A percentile compares a stretch with the other conserved stretches of the same genome.
Conservation (phyloP, 2,888 invertebrate genomes). For the Synergus umbraculus region DNA sequence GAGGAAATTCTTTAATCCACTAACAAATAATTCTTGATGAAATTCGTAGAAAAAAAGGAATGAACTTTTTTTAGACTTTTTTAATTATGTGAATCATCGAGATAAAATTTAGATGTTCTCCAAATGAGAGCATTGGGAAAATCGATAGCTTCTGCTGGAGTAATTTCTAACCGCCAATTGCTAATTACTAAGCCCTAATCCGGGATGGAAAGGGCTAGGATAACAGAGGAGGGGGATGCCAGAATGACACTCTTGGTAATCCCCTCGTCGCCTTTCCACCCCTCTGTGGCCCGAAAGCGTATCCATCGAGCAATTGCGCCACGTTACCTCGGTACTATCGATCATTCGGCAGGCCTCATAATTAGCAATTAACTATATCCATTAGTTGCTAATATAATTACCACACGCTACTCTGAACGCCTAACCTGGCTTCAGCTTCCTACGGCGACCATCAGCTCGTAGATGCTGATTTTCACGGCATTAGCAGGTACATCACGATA, state of each 20-base stretch:
- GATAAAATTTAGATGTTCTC: not conserved
- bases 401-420: conserved; percentile 73
- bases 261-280: conserved; percentile 56
- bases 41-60: too few relatives aligned
- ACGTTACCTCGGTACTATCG: conserved; percentile 74
- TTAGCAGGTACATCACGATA: conserved; percentile 72
- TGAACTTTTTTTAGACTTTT: not conserved
- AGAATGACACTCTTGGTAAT: conserved; percentile 73
- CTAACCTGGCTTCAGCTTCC: conserved; percentile 66
- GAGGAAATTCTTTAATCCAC: not conserved
- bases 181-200: conserved; percentile 66
- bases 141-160: conserved; percentile 53
- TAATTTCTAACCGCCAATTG: conserved; percentile 70
- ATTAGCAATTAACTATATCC: conserved; percentile 78
- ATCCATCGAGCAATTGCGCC: conserved; percentile 52
- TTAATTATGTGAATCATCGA: not conserved
- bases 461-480: conserved; percentile 62
- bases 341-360: conserved; percentile 77
- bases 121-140: conserved; percentile 11
- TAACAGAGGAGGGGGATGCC: conserved; percentile 54
- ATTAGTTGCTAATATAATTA: conserved; percentile 77
- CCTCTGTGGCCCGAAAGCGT: conserved; percentile 5
- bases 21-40: too few relatives aligned
- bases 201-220: conserved; percentile 49
- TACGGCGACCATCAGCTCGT: conserved; percentile 53